phyloP scores from a whole-genome alignment of 2,797 vertebrate genomes.

The Crocodylus rhombifer region DNA sequence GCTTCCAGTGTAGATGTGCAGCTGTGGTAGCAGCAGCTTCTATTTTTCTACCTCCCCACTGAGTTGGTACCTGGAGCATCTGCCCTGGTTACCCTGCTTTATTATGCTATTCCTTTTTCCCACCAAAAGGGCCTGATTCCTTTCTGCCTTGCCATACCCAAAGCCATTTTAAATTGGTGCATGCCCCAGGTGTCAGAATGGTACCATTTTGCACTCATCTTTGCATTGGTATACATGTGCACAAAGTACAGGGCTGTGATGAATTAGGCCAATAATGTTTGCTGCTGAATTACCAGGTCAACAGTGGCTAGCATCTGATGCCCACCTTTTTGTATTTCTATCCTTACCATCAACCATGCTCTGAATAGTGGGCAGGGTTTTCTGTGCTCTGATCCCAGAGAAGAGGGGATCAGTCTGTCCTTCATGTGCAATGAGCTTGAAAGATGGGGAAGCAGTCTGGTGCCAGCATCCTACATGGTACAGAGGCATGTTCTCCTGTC shows the following conservation, averaged over 20 bases:
- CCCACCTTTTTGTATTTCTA: background rate
- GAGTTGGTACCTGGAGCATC: no score
- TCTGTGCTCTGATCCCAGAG: background rate
- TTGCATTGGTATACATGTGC: background rate
- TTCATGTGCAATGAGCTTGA: background rate
- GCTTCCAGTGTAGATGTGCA: no score
- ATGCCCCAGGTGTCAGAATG: no score
- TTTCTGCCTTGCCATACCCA: background rate
- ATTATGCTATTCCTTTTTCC: background rate
- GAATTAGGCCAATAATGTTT: background rate
- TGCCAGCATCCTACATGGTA: background rate
- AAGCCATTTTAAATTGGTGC: background rate
- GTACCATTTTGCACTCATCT: background rate
- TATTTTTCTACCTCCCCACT: no score
- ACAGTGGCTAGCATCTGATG: background rate
- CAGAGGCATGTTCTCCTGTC: background rate
- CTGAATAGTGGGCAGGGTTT: accelerated
- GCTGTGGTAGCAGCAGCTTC: no score
- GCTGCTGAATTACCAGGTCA: background rate
- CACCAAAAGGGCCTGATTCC: background rate
- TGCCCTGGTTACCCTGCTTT: no score
- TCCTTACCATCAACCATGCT: background rate
- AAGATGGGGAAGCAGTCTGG: background rate
- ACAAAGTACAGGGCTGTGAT: background rate
- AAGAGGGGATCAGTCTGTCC: background rate